These are phyloP conservation scores for Sorex araneus DNA, from an alignment of 2,113 vertebrate genomes.

Conservation along the genomic window DNA sequence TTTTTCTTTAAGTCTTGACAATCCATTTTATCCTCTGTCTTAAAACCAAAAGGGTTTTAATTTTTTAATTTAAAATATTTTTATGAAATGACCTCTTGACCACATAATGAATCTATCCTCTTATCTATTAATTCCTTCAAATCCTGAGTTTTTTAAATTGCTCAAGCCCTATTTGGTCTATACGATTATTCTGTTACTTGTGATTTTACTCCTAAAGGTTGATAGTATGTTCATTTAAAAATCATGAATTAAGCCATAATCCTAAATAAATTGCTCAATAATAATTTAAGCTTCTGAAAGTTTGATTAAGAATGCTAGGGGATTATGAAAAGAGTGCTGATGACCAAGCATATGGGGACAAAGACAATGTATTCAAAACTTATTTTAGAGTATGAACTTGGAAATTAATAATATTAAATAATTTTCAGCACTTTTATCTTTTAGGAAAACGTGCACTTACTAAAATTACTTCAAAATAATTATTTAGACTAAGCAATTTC, in stretches of 20 bases:
- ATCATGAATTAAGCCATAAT: slow-evolving; percentile 88
- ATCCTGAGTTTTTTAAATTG: slow-evolving; percentile 84
- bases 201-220: slow-evolving; percentile 84
- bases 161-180: slow-evolving; percentile 82
- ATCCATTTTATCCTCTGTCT: slow-evolving; percentile 79
- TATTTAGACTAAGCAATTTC: background rate
- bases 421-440: slow-evolving; percentile 56
- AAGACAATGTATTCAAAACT: slow-evolving; percentile 83
- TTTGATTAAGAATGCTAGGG: slow-evolving; percentile 87
- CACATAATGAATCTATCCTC: slow-evolving; percentile 82
- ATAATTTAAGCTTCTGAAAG: slow-evolving; percentile 89
- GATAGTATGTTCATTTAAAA: slow-evolving; percentile 84
- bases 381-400: slow-evolving; percentile 68
- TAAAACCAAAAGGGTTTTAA: slow-evolving; percentile 80
- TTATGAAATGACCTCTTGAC: slow-evolving; percentile 78
- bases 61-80: slow-evolving; percentile 84
- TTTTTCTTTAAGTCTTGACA: slow-evolving; percentile 77
- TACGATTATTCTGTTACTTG: slow-evolving; percentile 88
- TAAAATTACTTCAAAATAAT: slow-evolving; percentile 21
- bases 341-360: slow-evolving; percentile 75
- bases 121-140: slow-evolving; percentile 83
- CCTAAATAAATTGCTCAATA: slow-evolving; percentile 89
- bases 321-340: slow-evolving; percentile 87
- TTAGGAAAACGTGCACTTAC: background rate
- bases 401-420: slow-evolving; percentile 74